Evolutionary conservation across 2,888 invertebrate species (phyloP), one percentile per base, ranked within the genome.

Genomic region (Dicyrtoma fusca): DNA sequence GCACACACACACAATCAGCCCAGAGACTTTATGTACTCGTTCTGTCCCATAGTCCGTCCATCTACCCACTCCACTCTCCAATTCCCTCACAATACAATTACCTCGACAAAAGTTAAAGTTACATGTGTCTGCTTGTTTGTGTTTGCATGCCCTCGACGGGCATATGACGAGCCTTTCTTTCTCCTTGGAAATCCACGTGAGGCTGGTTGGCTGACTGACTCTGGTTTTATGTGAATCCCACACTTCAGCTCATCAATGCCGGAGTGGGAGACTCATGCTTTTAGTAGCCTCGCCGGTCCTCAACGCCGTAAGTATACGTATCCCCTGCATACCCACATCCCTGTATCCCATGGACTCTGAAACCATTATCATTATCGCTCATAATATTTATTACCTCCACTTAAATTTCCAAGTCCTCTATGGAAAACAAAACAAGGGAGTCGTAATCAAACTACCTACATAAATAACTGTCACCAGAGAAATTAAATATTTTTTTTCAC

Each of bases 351-450:
- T 17, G n/a, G 17, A 17, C 19, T 49, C 49, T 49, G 21, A 17
- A 10, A 53, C 21, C 21, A 53, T 25, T 57, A 26, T 57, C 23
- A 25, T 14, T n/a, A 19, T 34, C 34, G 23, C n/a, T n/a, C 61
- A 61, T 61, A 61, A 61, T 61, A 61, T 61, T 61, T 61, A 61
- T 61, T 61, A 61, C 61, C 61, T 61, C 34, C 34, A 61, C 61
- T 61, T 61, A 55, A 55, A 23, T 4, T n/a, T 26, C 1, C 61
- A 17, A 42, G n/a, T 21, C 61, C n/a, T 53, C 19, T 53, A n/a
- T 53, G 34, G 34, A 34, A 3, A 8, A 34, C 34, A 34, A 34
- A 34, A 53, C 53, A 53, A 53, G 8, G 53, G 17, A 34, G 34
- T 17, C 19, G 21, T 25, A 57, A 61, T 42, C 61, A 19, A 26